phyloP scores from a whole-genome alignment of 2,888 invertebrate species.

The Caenorhabditis zanzibari region DNA sequence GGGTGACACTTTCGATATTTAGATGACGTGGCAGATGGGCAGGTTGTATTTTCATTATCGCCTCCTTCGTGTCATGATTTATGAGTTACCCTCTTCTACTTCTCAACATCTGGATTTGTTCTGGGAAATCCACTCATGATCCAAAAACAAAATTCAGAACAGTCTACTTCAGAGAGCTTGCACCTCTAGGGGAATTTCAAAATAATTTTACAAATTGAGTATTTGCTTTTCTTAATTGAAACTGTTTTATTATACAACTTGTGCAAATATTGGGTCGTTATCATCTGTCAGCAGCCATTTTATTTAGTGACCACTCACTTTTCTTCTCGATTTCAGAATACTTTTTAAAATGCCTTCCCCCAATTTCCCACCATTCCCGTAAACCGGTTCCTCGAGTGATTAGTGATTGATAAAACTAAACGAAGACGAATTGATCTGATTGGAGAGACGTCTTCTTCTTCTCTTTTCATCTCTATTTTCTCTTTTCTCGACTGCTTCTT shows the following conservation, averaged over 20 bases:
- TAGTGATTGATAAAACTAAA: conserved; percentile 44
- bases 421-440: conserved; percentile 57
- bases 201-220: not conserved
- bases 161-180: not conserved
- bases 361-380: not conserved
- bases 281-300: conserved; percentile 18
- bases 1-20: conserved; percentile 18
- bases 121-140: not conserved
- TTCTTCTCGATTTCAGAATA: conserved; percentile 6
- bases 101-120: conserved; percentile 13
- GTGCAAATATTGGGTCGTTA: conserved; percentile 9
- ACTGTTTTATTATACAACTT: conserved; percentile 30
- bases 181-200: not conserved
- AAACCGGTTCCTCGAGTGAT: conserved; percentile 41
- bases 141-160: not conserved
- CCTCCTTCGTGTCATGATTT: conserved; percentile 27
- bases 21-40: conserved; percentile 54
- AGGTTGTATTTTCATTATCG: conserved; percentile 53
- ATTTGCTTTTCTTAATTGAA: not conserved
- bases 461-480: conserved; percentile 20
- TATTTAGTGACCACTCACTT: conserved; percentile 9
- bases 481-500: conserved; percentile 32
- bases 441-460: conserved; percentile 46
- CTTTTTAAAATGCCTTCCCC: not conserved
- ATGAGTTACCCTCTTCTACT: conserved; percentile 8